Evolutionary conservation across 2,888 invertebrate species (phyloP).

Genomic region (Epinotia demarniana): DNA sequence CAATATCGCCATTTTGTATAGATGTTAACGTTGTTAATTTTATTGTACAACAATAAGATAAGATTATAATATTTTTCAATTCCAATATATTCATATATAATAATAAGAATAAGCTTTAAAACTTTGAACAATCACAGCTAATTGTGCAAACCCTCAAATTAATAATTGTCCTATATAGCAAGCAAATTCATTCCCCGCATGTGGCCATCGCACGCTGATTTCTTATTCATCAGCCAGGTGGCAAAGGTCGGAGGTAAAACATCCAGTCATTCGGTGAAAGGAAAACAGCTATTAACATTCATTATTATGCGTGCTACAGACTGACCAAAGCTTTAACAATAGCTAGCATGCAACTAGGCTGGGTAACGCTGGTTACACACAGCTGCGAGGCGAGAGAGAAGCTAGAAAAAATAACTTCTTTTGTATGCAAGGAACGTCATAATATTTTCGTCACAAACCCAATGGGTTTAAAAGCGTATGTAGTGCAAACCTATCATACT

Average conservation of each 20-base stretch:
- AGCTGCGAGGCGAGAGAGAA: background rate
- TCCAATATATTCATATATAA: background rate
- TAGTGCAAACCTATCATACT: too few relatives aligned
- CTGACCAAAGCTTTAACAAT: conserved; percentile 45
- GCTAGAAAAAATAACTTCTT: background rate
- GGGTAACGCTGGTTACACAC: conserved; percentile 32
- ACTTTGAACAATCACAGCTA: conserved; percentile 14
- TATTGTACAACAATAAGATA: background rate
- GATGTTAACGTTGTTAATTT: too few relatives aligned
- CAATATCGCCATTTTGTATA: too few relatives aligned
- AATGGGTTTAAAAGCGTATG: too few relatives aligned
- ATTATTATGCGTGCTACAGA: conserved; percentile 45
- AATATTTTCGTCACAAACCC: background rate
- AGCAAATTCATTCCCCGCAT: conserved; percentile 45
- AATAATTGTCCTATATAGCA: conserved; percentile 38
- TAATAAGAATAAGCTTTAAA: too few relatives aligned
- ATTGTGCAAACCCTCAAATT: conserved; percentile 37
- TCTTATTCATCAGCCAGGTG: conserved; percentile 53
- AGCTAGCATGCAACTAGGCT: conserved; percentile 38
- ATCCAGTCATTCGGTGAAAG: conserved; percentile 61
- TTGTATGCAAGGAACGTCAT: background rate
- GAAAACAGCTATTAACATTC: conserved; percentile 52
- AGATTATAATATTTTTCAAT: background rate
- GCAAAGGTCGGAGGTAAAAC: conserved; percentile 59
- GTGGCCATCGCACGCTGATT: conserved; percentile 52